These are phyloP conservation scores for Syritta pipiens DNA, from an alignment of 2,888 invertebrate species.

Conservation along the genomic window DNA sequence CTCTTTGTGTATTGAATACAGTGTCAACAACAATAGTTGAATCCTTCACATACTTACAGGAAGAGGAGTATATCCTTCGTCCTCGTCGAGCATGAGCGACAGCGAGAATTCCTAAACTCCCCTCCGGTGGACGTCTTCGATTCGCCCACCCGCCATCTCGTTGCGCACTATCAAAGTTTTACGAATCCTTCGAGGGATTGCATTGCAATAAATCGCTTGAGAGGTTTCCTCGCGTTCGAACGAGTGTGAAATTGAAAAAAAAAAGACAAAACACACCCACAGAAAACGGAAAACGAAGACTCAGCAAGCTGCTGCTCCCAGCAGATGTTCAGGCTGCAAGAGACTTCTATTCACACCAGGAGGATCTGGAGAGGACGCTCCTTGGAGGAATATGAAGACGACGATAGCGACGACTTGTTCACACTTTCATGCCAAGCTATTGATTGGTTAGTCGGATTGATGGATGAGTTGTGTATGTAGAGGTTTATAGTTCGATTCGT, in stretches of 20 bases:
- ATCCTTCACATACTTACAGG: not conserved
- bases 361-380: not conserved
- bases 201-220: conserved; percentile 69
- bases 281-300: not conserved
- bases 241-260: conserved; percentile 62
- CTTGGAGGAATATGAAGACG: conserved; percentile 42
- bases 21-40: conserved; percentile 9
- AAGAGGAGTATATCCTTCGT: not conserved
- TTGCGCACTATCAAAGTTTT: conserved; percentile 48
- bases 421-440: conserved; percentile 62
- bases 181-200: conserved; percentile 59
- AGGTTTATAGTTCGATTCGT: conserved; percentile 51
- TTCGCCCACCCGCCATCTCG: conserved; percentile 33
- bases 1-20: not conserved
- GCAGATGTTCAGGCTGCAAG: conserved; percentile 45
- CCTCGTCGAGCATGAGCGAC: conserved; percentile 22
- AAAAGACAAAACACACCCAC: not conserved
- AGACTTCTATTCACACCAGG: not conserved
- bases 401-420: conserved; percentile 56
- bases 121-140: conserved; percentile 27
- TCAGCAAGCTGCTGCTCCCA: conserved; percentile 59
- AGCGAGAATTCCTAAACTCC: conserved; percentile 27
- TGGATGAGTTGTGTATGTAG: conserved; percentile 52
- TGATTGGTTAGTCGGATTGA: conserved; percentile 67
- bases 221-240: conserved; percentile 55